Conservation (phyloP, 1,140 invertebrate genomes). For the Cydia splendana region DNA sequence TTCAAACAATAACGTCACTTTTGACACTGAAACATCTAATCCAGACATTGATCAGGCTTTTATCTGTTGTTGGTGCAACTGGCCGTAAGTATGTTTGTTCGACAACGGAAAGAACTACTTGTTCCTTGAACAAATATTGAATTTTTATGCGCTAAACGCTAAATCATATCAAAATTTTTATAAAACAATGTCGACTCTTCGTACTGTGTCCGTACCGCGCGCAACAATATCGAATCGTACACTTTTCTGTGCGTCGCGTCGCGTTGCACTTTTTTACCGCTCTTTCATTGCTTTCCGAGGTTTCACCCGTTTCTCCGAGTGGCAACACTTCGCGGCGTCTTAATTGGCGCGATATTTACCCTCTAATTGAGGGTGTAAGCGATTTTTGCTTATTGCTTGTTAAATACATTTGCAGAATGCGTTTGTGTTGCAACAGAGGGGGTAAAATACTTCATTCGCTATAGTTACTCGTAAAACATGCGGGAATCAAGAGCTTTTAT, state of each 20-base stretch:
- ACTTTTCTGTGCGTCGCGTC: constrained; percentile 1
- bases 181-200: not conserved
- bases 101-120: too few species aligned
- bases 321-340: constrained; percentile 12
- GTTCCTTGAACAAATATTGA: not conserved
- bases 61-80: too few species aligned
- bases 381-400: constrained; percentile 7
- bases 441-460: not conserved
- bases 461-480: too few species aligned
- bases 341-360: constrained; percentile 30
- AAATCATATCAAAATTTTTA: not conserved
- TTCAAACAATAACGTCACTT: too few species aligned
- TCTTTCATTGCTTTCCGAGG: not conserved
- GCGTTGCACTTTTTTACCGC: constrained; percentile 3
- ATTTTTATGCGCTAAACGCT: not conserved
- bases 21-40: too few species aligned
- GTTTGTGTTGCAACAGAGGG: not conserved
- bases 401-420: not conserved
- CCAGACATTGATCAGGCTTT: too few species aligned
- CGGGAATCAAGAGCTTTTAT: too few species aligned
- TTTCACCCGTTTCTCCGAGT: constrained; percentile 2
- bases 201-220: not conserved
- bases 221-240: constrained; percentile 24
- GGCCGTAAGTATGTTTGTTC: too few species aligned
- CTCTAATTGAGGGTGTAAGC: not conserved